These are phyloP conservation scores for Eupsilia transversa DNA, from an alignment of 2,888 invertebrate species.

Conservation along the genomic window DNA sequence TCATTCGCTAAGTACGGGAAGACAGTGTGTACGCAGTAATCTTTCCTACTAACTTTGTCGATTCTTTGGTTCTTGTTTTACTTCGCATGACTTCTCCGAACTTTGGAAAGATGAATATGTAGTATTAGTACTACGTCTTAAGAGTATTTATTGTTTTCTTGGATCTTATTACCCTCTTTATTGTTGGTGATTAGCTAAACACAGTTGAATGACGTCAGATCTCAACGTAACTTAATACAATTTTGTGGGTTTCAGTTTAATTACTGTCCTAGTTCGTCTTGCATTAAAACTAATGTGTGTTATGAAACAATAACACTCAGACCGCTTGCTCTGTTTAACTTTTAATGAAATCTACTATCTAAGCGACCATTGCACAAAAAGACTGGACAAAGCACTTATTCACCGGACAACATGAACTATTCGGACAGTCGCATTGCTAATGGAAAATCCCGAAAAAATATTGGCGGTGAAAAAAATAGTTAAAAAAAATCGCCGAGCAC, in stretches of 20 bases:
- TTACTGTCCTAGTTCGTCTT: slow-evolving; percentile 45
- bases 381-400: slow-evolving; percentile 77
- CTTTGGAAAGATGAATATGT: slow-evolving; percentile 23
- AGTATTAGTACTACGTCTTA: slow-evolving; percentile 11
- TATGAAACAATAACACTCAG: slow-evolving; percentile 51
- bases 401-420: slow-evolving; percentile 80
- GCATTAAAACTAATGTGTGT: slow-evolving; percentile 57
- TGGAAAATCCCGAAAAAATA: slow-evolving; percentile 89
- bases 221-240: slow-evolving; percentile 22
- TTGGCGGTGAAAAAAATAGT: slow-evolving; percentile 83
- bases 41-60: slow-evolving; percentile 59
- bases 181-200: slow-evolving; percentile 4
- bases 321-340: slow-evolving; percentile 69
- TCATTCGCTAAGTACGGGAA: slow-evolving; percentile 63
- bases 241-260: slow-evolving; percentile 41
- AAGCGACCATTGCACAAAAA: slow-evolving; percentile 71
- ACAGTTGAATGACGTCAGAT: slow-evolving; percentile 36
- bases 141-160: slow-evolving; percentile 19
- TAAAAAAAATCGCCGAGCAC: slow-evolving; percentile 86
- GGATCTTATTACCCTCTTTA: neutral
- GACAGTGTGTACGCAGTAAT: slow-evolving; percentile 60
- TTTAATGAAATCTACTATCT: slow-evolving; percentile 78
- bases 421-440: slow-evolving; percentile 86
- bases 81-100: slow-evolving; percentile 33
- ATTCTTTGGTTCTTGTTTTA: slow-evolving; percentile 47